A percentile compares a stretch with the other conserved stretches of the same genome.
These are phyloP conservation scores for Propithecus deckenii DNA, from an alignment of 2,797 vertebrate species.

Conservation along the genomic window DNA sequence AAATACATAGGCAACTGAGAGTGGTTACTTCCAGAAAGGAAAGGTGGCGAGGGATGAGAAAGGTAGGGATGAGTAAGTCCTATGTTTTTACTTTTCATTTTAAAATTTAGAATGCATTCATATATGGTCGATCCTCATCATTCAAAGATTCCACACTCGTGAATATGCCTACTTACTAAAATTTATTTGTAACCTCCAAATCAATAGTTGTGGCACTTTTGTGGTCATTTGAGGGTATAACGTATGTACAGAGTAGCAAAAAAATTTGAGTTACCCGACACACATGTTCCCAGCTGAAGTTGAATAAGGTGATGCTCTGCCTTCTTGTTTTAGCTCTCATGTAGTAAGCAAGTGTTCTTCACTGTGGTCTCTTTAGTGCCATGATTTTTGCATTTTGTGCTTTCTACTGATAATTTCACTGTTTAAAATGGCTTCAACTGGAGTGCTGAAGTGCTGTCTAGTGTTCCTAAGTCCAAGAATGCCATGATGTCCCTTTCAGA, in stretches of 20 bases:
- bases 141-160: background rate
- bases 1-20: background rate
- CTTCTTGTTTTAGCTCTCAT: background rate
- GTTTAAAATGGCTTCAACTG: background rate
- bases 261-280: background rate
- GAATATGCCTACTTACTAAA: background rate
- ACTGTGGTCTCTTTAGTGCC: background rate
- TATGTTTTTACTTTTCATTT: background rate
- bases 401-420: background rate
- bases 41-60: background rate
- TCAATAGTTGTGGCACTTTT: background rate
- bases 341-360: background rate
- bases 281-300: background rate
- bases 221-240: background rate
- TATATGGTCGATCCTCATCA: background rate
- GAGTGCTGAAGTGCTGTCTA: background rate
- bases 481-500: background rate
- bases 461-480: background rate
- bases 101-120: background rate
- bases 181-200: background rate
- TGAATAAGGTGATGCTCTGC: background rate
- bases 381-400: background rate
- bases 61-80: background rate
- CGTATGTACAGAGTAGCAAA: background rate
- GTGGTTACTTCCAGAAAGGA: background rate